Base-by-base conservation (phyloP, 2,888 invertebrate genomes). In the Lepidocyrtinus sp. region DNA sequence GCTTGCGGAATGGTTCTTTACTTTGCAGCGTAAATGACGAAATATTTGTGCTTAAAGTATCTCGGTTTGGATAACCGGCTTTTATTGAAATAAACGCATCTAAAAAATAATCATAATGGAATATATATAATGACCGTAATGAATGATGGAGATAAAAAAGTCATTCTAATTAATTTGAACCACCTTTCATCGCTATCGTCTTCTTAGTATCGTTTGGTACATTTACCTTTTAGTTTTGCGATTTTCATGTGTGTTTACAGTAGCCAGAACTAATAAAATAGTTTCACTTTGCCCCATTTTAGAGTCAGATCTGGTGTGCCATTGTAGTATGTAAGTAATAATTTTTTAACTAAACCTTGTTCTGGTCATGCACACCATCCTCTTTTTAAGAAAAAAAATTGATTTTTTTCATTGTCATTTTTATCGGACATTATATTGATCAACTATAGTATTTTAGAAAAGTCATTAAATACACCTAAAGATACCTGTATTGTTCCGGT, bases 111-210 rank as follows among this genome's bases (percentile, higher is more conserved):
- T 71, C 70, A 61, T 70, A 70, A 70, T 70, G 61, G 50, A 55
- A 59, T 69, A 55, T 17, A 36, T 69, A 69, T 25, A 46, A 68
- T 68, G 67, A 68, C 21, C 15, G n/a, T 55, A 55, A 55, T 55
- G 55, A 55, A 55, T 55, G 55, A n/a, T 2, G 55, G n/a, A 55
- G 71, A 71, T 71, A 46, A 70, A 64, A 71, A 59, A 80, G 80
- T 80, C 75, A 80, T 80, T 80, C 80, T 74, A 75, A 80, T 80
- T 80, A 80, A 80, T 80, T 80, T 75, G 46, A 71, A 24, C 61
- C 78, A 70, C 71, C 71, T 62, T 70, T 70, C 70, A 70, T 70
- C 61, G 27, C 27, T 26, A 68, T 50, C 68, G 19, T 46, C 68
- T 9, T 21, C 64, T 26, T 26, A 5, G 12, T 36, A 9, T n/a